phyloP scores from a whole-genome alignment of 92 coral and sea anemone genomes.

The Phenganax marumi region DNA sequence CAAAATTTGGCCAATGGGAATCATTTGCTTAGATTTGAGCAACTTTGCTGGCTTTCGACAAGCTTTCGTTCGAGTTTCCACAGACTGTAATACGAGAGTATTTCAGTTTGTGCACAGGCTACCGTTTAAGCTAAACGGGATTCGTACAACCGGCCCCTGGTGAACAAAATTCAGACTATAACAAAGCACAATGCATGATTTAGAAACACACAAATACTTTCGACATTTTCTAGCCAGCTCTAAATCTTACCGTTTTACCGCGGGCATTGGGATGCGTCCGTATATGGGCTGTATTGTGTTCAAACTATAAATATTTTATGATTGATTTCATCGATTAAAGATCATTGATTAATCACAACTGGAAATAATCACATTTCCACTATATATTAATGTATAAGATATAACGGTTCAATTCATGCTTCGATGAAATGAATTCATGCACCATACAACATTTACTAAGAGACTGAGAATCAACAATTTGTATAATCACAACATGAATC shows the following conservation, averaged over 20 bases:
- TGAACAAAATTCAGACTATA: too few species aligned
- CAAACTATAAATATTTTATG: slow-evolving; percentile 38
- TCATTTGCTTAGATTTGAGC: too few species aligned
- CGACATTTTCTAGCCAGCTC: too few species aligned
- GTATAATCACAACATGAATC: slow-evolving; percentile 8
- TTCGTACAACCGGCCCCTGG: too few species aligned
- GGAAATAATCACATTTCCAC: not conserved
- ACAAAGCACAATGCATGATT: too few species aligned
- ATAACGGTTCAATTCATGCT: not conserved
- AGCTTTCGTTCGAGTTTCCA: too few species aligned
- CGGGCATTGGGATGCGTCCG: slow-evolving; percentile 31
- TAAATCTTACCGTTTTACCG: slow-evolving; percentile 27
- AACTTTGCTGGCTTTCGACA: too few species aligned
- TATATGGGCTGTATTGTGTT: slow-evolving; percentile 31
- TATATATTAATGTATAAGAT: not conserved
- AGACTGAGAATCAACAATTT: slow-evolving; percentile 6
- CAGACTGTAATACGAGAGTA: too few species aligned
- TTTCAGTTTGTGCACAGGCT: too few species aligned
- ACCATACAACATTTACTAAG: not conserved
- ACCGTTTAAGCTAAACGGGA: too few species aligned
- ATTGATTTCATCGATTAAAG: slow-evolving; percentile 29
- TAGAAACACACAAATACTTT: too few species aligned
- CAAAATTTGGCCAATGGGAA: too few species aligned
- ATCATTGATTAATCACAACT: slow-evolving; percentile 36
- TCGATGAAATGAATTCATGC: not conserved